phyloP scores from a whole-genome alignment of 2,797 vertebrate genomes.

The Pseudomugil tenellus region DNA sequence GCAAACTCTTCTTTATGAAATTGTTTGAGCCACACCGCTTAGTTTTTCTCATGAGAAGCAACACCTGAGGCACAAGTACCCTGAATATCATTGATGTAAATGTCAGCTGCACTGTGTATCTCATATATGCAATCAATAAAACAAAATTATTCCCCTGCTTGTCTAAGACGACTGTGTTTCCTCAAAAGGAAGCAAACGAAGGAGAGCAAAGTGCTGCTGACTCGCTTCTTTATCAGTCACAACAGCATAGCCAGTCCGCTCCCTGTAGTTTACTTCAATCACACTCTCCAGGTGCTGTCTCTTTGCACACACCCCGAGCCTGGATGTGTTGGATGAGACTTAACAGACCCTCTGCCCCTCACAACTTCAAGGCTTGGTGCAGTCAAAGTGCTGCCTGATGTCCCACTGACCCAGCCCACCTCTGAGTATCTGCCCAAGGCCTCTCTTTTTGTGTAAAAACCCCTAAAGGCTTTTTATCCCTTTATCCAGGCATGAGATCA shows the following conservation, averaged over 20 bases:
- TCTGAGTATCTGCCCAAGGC: slow-evolving; percentile 54
- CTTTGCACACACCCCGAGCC: slow-evolving; percentile 47
- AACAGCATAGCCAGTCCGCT: slow-evolving; percentile 46
- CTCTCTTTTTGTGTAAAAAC: slow-evolving; percentile 43
- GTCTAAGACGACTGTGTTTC: slow-evolving; percentile 4
- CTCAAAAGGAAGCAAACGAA: slow-evolving; percentile 34
- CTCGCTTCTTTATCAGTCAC: slow-evolving; percentile 55
- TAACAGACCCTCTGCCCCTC: slow-evolving; percentile 53
- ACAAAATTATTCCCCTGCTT: slow-evolving; percentile 11
- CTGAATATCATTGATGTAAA: slow-evolving; percentile 12
- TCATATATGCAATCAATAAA: slow-evolving; percentile 26
- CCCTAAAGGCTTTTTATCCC: slow-evolving; percentile 55
- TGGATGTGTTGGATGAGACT: slow-evolving; percentile 56
- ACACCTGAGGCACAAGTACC: neutral
- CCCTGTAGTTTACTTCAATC: slow-evolving; percentile 64
- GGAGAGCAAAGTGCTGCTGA: slow-evolving; percentile 33
- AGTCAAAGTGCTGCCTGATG: slow-evolving; percentile 69
- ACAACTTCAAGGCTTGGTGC: slow-evolving; percentile 65
- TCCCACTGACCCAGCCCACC: slow-evolving; percentile 59
- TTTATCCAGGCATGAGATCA: slow-evolving; percentile 69
- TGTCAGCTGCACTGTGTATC: slow-evolving; percentile 17
- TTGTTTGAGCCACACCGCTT: neutral
- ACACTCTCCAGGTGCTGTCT: slow-evolving; percentile 43
- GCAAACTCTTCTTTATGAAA: neutral
- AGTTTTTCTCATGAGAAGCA: neutral